Base-by-base conservation (phyloP, 92 coral and sea anemone genomes). In the Isaurus tuberculatus region DNA sequence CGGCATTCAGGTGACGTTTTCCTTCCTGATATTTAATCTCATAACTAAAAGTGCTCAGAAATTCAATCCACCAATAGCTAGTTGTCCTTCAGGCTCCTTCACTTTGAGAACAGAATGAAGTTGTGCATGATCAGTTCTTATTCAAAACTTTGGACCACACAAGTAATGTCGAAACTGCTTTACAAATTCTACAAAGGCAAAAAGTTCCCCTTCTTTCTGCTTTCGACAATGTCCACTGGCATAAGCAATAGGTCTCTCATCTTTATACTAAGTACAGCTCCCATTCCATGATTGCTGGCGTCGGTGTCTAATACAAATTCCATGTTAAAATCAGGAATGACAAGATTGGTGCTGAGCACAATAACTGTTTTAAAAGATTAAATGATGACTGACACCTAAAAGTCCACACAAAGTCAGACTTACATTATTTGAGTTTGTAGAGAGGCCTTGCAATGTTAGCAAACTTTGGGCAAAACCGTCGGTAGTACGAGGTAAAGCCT, bases 41-140 rank as follows among this genome's bases (percentile, higher is more conserved):
- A 65, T 71, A 83, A 15, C 80, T 20, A 29, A 89, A 85, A 3
- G 81, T 64, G 69, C 85, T 85, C 43, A 81, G 34, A 37, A 70
- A 42, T 32, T 73, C 91, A 17, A 86, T 68, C 91, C 90, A 92
- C 61, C 91, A n/a, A n/a, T 65, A 2, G 91, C 91, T 8, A 85
- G 71, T 75, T 90, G 91, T 65, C 91, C 89, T 84, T 89, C 95
- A 2, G 92, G 95, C 37, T 89, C 89, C 17, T 84, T 80, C 6
- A 57, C 82, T 66, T 85, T 85, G 14, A 90, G 73, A 10, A 90
- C 75, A 23, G 87, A 90, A 27, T 33, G 23, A 2, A 87, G 72
- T 10, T 93, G 86, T n/a, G 91, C 82, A 43, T 85, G 96, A 85
- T 90, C 95, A 30, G 92, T 87, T 28, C 88, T 66, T 9, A 89